A percentile compares a stretch with the other conserved stretches of the same genome.
Evolutionary conservation across 2,113 vertebrate genomes (phyloP).

Genomic region (Copsychus sechellarum): DNA sequence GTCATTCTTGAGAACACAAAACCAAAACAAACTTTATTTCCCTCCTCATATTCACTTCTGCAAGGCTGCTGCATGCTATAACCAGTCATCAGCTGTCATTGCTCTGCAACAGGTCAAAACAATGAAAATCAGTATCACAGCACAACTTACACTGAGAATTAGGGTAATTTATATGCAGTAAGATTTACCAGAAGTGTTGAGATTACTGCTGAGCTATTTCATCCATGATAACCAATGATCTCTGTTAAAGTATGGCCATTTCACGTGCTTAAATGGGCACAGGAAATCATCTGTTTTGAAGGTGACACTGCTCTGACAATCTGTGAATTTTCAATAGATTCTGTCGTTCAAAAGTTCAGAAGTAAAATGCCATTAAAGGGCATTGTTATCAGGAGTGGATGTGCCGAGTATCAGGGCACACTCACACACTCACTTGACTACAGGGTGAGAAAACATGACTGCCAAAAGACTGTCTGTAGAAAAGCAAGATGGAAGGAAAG

Average conservation of each 20-base stretch:
- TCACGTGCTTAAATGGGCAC: not conserved
- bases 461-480: not conserved
- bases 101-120: not conserved
- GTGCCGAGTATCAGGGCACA: fast-evolving
- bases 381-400: fast-evolving
- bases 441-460: not conserved
- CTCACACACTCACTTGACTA: not conserved
- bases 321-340: not conserved
- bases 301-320: not conserved
- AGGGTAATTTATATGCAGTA: not conserved
- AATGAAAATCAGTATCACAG: not conserved
- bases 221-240: not conserved
- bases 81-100: not conserved
- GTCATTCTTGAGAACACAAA: not conserved
- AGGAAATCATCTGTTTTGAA: not conserved
- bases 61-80: not conserved
- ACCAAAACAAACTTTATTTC: not conserved
- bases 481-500: not conserved
- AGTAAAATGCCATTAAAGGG: not conserved
- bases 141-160: not conserved
- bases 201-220: not conserved
- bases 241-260: not conserved
- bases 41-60: not conserved
- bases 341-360: not conserved
- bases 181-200: not conserved